A percentile compares a stretch with the other conserved stretches of the same genome.
Conservation (phyloP, 2,797 vertebrate genomes). For the Diglossa cyanea region DNA sequence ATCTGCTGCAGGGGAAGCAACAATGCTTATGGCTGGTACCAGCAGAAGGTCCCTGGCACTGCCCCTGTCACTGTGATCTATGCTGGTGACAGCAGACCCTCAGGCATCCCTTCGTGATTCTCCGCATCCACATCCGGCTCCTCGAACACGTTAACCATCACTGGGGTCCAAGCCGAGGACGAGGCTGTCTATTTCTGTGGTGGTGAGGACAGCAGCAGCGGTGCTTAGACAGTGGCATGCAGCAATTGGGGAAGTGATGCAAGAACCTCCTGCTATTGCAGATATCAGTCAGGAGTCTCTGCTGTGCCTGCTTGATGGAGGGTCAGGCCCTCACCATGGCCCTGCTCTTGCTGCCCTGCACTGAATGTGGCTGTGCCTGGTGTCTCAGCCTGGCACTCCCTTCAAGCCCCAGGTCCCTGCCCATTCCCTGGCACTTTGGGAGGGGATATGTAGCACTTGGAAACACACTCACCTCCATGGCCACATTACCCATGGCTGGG, state of each 20-base stretch:
- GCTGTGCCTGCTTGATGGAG: rapidly evolving
- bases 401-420: neutral
- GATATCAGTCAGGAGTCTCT: neutral
- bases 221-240: neutral
- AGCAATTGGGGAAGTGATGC: neutral
- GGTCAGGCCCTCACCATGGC: too few relatives aligned
- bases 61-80: neutral
- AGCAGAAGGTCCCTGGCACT: neutral
- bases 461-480: neutral
- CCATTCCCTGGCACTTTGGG: neutral
- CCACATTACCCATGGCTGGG: neutral
- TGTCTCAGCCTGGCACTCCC: neutral
- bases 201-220: neutral
- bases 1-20: neutral
- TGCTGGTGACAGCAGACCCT: rapidly evolving
- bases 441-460: neutral
- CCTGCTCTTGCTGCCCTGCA: neutral
- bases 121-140: rapidly evolving
- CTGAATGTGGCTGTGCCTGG: neutral
- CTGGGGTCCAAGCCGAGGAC: neutral
- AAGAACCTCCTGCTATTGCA: neutral
- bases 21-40: neutral
- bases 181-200: neutral
- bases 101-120: neutral
- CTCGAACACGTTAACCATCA: rapidly evolving